A percentile compares a stretch with the other conserved stretches of the same genome.
phyloP scores from a whole-genome alignment of 2,113 vertebrate species.

The Marcusenius ussheri region DNA sequence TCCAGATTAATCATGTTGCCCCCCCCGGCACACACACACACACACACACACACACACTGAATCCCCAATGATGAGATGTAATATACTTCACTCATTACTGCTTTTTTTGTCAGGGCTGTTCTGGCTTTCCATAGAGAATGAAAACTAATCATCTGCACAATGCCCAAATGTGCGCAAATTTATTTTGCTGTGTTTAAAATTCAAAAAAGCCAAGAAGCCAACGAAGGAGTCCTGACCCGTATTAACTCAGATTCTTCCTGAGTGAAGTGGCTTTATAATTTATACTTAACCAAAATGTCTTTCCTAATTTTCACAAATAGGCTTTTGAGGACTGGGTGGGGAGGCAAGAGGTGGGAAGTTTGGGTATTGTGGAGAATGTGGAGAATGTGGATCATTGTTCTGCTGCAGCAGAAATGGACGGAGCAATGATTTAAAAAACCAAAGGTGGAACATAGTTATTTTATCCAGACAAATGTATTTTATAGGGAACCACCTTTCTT shows the following conservation, averaged over 20 bases:
- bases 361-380: neutral
- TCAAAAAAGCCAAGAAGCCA: neutral
- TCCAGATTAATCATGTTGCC: conserved; percentile 23
- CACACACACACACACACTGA: neutral
- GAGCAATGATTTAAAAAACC: neutral
- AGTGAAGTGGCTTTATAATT: neutral
- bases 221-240: conserved; percentile 1
- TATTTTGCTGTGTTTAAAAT: conserved; percentile 18
- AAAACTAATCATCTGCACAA: conserved; percentile 13
- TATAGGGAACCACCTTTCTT: neutral
- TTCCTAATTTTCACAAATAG: conserved; percentile 12
- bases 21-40: neutral
- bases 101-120: neutral
- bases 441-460: neutral
- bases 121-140: neutral
- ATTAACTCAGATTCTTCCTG: conserved; percentile 13
- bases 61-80: conserved; percentile 10
- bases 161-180: conserved; percentile 3
- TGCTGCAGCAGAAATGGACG: neutral
- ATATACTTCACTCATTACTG: conserved; percentile 23
- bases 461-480: neutral
- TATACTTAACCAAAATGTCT: neutral
- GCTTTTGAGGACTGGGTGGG: neutral
- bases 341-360: neutral
- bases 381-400: neutral